Base-by-base conservation (phyloP, 2,113 vertebrate genomes). In the Pyxicephalus adspersus region DNA sequence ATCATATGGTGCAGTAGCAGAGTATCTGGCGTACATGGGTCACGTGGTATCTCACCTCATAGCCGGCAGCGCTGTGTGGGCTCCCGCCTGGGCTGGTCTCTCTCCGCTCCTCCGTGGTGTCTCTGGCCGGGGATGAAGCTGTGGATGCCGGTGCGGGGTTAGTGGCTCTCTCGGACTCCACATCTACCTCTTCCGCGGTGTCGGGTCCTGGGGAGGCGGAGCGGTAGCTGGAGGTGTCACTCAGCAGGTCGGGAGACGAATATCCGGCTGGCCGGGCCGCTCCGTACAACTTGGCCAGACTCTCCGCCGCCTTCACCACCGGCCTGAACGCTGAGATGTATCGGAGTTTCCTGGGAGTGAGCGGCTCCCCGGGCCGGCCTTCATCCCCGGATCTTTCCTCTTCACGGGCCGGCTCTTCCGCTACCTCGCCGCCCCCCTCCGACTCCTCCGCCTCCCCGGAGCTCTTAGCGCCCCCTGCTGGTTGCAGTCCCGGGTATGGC, bases 281-380 rank as follows among this genome's bases (percentile, higher is more conserved):
- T 0, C 89, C 82, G 63, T 92, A 98, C 9, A 98, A 94, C 84
- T 98, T 98, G 80, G 96, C 96, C 73, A 98, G 97, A 85, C 92
- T 96, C 88, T 98, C 97, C 0, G 94, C 89, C 85, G 98, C 97
- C 83, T 97, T 97, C 67, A 97, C 94, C 22, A 98, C 97, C 0
- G 96, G 96, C 16, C 95, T 93, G 89, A 98, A 98, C 64, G 97
- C 96, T 0, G 97, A 98, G 26, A 98, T 94, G 84, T 98, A 97
- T 85, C 92, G 94, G 70, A 94, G 91, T 73, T 96, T 98, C 80
- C 95, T 89, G 0, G 92, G 86, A 0, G 94, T 92, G 17, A 93
- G 93, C 22, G 95, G 94, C 23, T 89, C 77, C 8, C 93, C 91
- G 78, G 94, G 91, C 19, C 90, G 84, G 85, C 95, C 94, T 93